Percentiles rank a stretch among this genome's conserved stretches.
Evolutionary conservation across 2,797 vertebrate species (phyloP).

Genomic region (Taenioides sp.): DNA sequence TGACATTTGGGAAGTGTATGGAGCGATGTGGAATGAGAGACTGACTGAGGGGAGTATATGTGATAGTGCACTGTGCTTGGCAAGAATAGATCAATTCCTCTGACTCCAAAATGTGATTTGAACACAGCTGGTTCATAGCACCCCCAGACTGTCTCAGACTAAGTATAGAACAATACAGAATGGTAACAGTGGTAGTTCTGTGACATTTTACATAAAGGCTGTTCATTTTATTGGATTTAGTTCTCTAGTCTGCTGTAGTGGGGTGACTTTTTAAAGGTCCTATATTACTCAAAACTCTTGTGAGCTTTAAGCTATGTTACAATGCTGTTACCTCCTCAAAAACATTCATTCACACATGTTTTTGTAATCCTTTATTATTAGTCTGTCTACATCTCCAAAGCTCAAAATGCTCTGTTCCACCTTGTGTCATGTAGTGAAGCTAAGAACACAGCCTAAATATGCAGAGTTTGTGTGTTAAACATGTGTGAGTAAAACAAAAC

Average conservation of each 20-base stretch:
- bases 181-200: background rate
- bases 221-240: constrained; percentile 18
- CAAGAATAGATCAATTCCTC: constrained; percentile 51
- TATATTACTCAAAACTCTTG: no score
- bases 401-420: no score
- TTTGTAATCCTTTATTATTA: no score
- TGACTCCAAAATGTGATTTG: constrained; percentile 42
- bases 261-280: background rate
- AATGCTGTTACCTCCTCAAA: no score
- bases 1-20: constrained; percentile 29
- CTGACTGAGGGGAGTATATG: constrained; percentile 34
- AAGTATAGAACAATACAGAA: constrained; percentile 27
- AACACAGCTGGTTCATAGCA: constrained; percentile 35
- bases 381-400: no score
- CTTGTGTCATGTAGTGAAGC: no score
- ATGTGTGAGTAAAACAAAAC: no score
- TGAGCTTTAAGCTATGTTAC: no score
- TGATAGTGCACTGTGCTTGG: constrained; percentile 37
- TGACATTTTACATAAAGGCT: background rate
- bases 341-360: no score
- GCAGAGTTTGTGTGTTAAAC: no score
- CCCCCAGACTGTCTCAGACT: constrained; percentile 37
- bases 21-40: constrained; percentile 30
- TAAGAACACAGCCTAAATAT: no score
- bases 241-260: constrained; percentile 36